Base-by-base conservation (phyloP, 2,113 vertebrate species). In the Acanthochromis polyacanthus region DNA sequence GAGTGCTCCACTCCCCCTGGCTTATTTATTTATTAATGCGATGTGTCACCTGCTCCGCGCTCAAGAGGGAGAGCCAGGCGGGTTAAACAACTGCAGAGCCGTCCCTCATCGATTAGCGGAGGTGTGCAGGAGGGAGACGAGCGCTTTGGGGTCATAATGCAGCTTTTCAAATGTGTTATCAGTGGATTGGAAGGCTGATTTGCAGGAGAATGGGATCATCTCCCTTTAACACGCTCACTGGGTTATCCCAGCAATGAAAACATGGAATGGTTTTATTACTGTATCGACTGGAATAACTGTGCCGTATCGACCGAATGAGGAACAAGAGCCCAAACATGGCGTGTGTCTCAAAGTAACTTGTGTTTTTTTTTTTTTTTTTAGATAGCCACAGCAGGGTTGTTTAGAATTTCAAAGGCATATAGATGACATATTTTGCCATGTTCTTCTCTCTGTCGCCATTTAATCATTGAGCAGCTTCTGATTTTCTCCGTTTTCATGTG, bases 1-100 rank as follows among this genome's bases (percentile, higher is more conserved):
- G 89, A 88, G 85, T 28, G 69, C 84, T 79, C 67, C 66, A 63
- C 60, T 73, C 70, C 57, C 17, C 58, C 32, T 14, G 8, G 70
- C 78, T 84, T 86, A 90, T 88, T 93, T 92, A 92, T 90, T 91
- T 88, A 91, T 89, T 90, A 83, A 87, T 86, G 83, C 48, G 22
- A 70, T 78, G 75, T 90, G 87, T 89, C 84, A 86, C 85, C 86
- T 88, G 82, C 75, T 78, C 76, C 67, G 57, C 53, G 4, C 71
- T 65, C 61, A 15, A 78, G 69, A 79, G 30, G 57, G 63, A 79
- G 40, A 86, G 65, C 56, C 57, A 32, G 65, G 74, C 58, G 76
- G 78, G 89, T 88, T 89, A 60, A 90, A 81, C 76, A 85, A 83
- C 81, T 75, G 69, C 82, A 86, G 67, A 81, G 79, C 57, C 55